These are phyloP conservation scores for Trachurus trachurus DNA, from an alignment of 2,797 vertebrate genomes.

Conservation along the genomic window DNA sequence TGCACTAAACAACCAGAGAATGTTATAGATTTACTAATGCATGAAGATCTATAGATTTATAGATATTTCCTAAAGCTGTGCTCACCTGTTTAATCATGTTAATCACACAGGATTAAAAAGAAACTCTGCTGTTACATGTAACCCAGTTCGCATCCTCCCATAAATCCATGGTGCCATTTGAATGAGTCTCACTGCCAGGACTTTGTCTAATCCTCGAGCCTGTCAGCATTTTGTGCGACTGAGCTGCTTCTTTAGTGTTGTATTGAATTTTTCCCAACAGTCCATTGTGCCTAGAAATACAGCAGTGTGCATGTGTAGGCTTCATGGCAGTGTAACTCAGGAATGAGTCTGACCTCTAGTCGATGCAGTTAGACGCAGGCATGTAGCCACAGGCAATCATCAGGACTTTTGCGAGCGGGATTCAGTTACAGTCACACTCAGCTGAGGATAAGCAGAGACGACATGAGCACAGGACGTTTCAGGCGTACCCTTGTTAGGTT, in stretches of 20 bases:
- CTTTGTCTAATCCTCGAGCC: neutral
- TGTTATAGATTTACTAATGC: neutral
- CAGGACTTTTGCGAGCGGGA: constrained; percentile 18
- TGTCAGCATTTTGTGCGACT: neutral
- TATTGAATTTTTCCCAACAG: constrained; percentile 13
- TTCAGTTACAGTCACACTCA: constrained; percentile 39
- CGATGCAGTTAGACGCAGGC: constrained; percentile 29
- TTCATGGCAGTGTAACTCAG: constrained; percentile 16
- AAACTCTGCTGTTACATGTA: neutral
- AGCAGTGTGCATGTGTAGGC: neutral
- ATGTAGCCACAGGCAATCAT: constrained; percentile 38
- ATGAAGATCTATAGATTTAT: neutral
- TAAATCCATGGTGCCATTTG: neutral
- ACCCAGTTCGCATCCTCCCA: neutral
- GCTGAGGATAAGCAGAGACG: constrained; percentile 42
- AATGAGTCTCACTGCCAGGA: neutral
- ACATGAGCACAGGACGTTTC: constrained; percentile 32
- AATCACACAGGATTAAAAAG: neutral
- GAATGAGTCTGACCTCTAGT: constrained; percentile 31
- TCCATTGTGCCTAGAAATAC: constrained; percentile 8
- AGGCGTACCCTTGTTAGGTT: constrained; percentile 36
- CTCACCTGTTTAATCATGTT: neutral
- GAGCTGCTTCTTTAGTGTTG: neutral
- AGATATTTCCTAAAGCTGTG: neutral
- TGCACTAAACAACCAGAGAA: neutral